Evolutionary conservation across 2,113 vertebrate species (phyloP).

Genomic region (Notechis scutatus): DNA sequence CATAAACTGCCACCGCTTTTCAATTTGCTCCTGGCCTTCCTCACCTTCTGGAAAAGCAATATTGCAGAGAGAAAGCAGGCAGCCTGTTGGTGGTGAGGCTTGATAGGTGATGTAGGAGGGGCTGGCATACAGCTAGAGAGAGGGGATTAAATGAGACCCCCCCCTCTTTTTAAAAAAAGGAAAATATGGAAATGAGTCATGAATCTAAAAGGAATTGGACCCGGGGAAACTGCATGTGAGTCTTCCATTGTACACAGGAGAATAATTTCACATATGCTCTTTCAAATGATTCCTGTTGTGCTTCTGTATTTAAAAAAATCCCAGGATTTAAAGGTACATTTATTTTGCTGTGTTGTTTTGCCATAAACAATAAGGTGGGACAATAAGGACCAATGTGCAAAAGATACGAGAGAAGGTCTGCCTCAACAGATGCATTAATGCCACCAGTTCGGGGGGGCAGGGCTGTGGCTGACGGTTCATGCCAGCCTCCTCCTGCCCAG

Average conservation of each 20-base stretch:
- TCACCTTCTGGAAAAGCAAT: background rate
- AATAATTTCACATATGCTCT: background rate
- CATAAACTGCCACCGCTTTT: background rate
- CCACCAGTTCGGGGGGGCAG: background rate
- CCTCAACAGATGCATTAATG: background rate
- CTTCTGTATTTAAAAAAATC: background rate
- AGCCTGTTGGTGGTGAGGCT: background rate
- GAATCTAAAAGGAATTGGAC: background rate
- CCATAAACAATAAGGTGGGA: background rate
- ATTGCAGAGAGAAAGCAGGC: background rate
- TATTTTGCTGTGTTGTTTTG: background rate
- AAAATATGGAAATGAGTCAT: background rate
- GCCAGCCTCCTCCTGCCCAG: background rate
- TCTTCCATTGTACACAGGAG: background rate
- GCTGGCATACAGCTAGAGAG: background rate
- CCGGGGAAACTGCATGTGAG: background rate
- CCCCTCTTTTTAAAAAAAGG: background rate
- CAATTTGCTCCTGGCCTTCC: background rate
- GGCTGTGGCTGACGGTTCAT: background rate
- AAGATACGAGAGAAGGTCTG: background rate
- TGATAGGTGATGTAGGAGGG: background rate
- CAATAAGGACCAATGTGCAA: background rate
- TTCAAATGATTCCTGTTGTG: background rate
- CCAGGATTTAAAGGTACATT: background rate
- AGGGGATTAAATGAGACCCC: no score